Conservation (phyloP, 2,113 vertebrate genomes). For the Anarrhichthys ocellatus region DNA sequence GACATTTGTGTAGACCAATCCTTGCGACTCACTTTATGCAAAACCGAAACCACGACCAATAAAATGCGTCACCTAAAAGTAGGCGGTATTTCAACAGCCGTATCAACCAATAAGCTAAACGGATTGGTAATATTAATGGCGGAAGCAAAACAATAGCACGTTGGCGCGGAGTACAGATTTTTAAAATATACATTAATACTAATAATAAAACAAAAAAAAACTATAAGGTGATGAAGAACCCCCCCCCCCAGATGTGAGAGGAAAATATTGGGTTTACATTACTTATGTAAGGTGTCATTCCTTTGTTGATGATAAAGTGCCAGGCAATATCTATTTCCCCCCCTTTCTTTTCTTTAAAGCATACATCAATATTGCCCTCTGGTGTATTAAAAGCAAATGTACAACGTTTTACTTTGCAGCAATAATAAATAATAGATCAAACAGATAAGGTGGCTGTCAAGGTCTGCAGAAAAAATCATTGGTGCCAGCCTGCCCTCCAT, state of each 20-base stretch:
- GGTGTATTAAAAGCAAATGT: background rate
- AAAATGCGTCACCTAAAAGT: background rate
- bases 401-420: background rate
- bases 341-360: background rate
- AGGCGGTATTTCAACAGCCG: slow-evolving; percentile 15
- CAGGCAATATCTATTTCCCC: background rate
- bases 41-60: slow-evolving; percentile 30
- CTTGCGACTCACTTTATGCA: background rate
- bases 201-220: background rate
- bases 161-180: background rate
- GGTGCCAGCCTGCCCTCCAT: no score
- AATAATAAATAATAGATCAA: background rate
- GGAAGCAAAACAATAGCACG: slow-evolving; percentile 59
- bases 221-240: background rate
- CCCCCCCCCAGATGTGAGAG: background rate
- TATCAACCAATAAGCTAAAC: slow-evolving; percentile 47
- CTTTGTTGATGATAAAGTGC: background rate
- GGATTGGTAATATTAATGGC: slow-evolving; percentile 9
- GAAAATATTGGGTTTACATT: background rate
- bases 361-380: background rate
- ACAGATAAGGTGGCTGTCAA: background rate
- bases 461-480: no score
- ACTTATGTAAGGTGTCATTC: background rate
- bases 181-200: background rate
- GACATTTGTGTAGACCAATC: slow-evolving; percentile 43